These are phyloP conservation scores for Tethya wilhelma DNA, from an alignment of 37 sponge, comb jelly and placozoan species.

Conservation along the genomic window DNA sequence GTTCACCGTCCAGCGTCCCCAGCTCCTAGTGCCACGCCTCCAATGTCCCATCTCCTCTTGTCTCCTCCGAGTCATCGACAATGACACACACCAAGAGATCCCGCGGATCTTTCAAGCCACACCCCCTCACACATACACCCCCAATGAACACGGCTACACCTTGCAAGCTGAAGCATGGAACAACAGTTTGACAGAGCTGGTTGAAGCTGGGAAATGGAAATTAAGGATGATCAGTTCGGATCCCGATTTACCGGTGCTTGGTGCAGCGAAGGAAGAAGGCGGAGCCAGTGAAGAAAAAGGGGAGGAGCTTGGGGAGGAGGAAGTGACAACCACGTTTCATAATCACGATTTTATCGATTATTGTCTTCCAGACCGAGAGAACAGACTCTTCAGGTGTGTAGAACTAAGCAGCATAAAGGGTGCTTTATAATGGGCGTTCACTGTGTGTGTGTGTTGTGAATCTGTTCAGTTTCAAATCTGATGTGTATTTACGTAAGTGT, in stretches of 20 bases:
- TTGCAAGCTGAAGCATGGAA: constrained; percentile 74
- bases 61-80: constrained; percentile 82
- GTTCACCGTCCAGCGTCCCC: constrained; percentile 42
- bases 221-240: constrained; percentile 54
- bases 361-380: constrained; percentile 87
- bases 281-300: neutral
- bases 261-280: constrained; percentile 10
- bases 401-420: neutral
- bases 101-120: constrained; percentile 69
- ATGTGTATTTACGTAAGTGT: neutral
- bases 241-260: constrained; percentile 26
- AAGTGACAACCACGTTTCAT: constrained; percentile 39
- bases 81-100: constrained; percentile 80
- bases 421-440: too few relatives aligned
- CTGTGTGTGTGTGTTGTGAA: too few relatives aligned
- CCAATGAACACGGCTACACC: constrained; percentile 83
- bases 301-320: constrained; percentile 2
- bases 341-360: constrained; percentile 76
- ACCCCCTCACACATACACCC: constrained; percentile 58
- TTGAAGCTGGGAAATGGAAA: constrained; percentile 45
- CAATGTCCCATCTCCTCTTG: constrained; percentile 26
- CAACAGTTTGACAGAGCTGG: constrained; percentile 8
- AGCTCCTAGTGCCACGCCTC: constrained; percentile 30
- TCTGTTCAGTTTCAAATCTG: too few relatives aligned
- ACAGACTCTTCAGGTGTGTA: constrained; percentile 74